Conservation (phyloP, 2,888 invertebrate genomes). For the Tachina fera region DNA sequence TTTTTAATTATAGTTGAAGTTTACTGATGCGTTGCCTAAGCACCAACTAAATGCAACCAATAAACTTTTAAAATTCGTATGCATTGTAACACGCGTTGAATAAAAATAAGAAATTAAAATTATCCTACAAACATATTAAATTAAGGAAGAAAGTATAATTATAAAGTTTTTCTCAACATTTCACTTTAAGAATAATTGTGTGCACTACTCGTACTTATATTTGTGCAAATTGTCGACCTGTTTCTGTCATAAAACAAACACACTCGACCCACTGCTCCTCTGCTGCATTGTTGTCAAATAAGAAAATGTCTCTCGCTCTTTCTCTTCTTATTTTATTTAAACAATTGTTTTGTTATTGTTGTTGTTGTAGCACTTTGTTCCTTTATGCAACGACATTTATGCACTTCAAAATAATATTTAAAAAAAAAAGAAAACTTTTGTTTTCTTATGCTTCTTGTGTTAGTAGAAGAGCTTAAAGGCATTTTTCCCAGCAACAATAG, state of each 20-base stretch:
- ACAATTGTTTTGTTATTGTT: constrained; percentile 48
- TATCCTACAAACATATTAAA: neutral
- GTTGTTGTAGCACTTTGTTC: constrained; percentile 11
- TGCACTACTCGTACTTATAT: neutral
- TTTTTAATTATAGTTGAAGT: too few relatives aligned
- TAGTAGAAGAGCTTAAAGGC: constrained; percentile 36
- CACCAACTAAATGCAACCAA: too few relatives aligned
- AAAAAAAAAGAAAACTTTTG: constrained; percentile 16
- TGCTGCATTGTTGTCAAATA: constrained; percentile 28
- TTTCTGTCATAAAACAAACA: constrained; percentile 51
- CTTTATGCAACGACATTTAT: constrained; percentile 55
- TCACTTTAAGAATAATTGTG: neutral
- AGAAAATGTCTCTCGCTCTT: constrained; percentile 40
- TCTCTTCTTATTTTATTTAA: constrained; percentile 40
- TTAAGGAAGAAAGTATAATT: neutral
- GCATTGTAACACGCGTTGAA: too few relatives aligned
- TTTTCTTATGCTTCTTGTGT: constrained; percentile 34
- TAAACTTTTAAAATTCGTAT: too few relatives aligned
- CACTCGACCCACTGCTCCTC: constrained; percentile 65
- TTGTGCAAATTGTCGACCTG: constrained; percentile 43
- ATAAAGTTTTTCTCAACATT: neutral
- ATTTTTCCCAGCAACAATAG: constrained; percentile 34
- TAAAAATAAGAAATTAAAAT: too few relatives aligned
- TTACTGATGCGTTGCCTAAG: too few relatives aligned
- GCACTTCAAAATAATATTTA: constrained; percentile 40